Percentiles rank a stretch among this genome's conserved stretches.
These are phyloP conservation scores for Drosophila dives DNA, from an alignment of 2,888 invertebrate genomes.

Conservation along the genomic window DNA sequence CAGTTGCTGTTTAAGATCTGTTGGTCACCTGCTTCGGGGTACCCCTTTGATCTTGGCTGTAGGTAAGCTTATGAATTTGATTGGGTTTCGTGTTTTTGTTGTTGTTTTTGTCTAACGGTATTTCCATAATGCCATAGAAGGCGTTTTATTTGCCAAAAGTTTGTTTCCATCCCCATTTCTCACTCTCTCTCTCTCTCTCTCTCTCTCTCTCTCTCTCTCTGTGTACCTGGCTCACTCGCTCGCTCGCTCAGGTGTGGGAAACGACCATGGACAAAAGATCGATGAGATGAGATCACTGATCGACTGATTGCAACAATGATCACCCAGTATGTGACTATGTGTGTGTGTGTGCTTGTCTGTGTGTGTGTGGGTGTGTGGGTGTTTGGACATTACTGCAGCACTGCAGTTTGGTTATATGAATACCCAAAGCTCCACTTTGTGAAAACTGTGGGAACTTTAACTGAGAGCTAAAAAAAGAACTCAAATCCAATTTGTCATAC, in stretches of 20 bases:
- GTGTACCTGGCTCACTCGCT: neutral
- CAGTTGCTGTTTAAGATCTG: slow-evolving; percentile 15
- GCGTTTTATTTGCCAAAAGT: slow-evolving; percentile 56
- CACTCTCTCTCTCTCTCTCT: no score
- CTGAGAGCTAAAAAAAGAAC: slow-evolving; percentile 1
- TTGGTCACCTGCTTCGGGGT: slow-evolving; percentile 55
- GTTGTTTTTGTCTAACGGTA: slow-evolving; percentile 58
- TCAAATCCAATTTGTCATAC: slow-evolving; percentile 10
- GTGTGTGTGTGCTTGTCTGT: neutral
- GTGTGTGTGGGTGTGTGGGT: no score
- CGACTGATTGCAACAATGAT: slow-evolving; percentile 43
- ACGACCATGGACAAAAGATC: slow-evolving; percentile 53
- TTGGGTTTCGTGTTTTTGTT: slow-evolving; percentile 18
- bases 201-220: slow-evolving; percentile 1
- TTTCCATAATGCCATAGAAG: slow-evolving; percentile 70
- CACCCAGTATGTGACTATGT: neutral
- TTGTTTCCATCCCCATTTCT: slow-evolving; percentile 38
- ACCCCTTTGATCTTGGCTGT: slow-evolving; percentile 50
- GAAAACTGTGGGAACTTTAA: slow-evolving; percentile 26
- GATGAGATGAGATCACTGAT: slow-evolving; percentile 62
- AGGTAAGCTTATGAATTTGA: slow-evolving; percentile 50
- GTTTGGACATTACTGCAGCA: neutral
- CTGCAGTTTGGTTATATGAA: slow-evolving; percentile 37
- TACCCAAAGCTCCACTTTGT: slow-evolving; percentile 11
- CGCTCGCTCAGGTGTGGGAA: slow-evolving; percentile 44